Conservation (phyloP, 64 coral and sea anemone species). For the Actinia tenebrosa region DNA sequence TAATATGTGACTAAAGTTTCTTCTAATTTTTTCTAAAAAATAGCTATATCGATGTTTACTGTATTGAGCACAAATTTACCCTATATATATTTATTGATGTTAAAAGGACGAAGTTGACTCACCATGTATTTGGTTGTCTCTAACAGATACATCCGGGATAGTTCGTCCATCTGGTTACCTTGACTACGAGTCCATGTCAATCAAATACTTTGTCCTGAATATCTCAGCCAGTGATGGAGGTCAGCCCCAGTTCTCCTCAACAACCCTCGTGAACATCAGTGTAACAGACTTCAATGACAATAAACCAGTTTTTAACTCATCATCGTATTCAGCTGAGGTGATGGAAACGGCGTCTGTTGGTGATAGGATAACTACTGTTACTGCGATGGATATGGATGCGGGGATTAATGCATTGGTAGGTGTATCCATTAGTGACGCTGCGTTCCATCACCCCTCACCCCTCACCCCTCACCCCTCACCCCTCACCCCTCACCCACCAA, state of each 20-base stretch:
- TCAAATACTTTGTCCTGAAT: conserved; percentile 77
- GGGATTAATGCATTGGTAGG: conserved; percentile 59
- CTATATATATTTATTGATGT: background rate
- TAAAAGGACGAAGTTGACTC: background rate
- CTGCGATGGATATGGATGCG: conserved; percentile 58
- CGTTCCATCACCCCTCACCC: too few species aligned
- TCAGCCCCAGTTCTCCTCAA: conserved; percentile 45
- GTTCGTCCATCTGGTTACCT: conserved; percentile 79
- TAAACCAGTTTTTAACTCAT: conserved; percentile 61
- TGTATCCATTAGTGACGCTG: background rate
- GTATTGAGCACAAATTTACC: too few species aligned
- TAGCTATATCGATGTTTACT: too few species aligned
- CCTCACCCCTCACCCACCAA: too few species aligned
- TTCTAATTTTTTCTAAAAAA: too few species aligned
- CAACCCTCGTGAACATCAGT: conserved; percentile 48
- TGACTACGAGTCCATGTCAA: conserved; percentile 75
- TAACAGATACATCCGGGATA: conserved; percentile 74
- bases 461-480: too few species aligned
- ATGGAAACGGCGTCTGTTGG: conserved; percentile 42
- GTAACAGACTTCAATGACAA: conserved; percentile 96
- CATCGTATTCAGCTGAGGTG: conserved; percentile 43
- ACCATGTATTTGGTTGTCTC: background rate
- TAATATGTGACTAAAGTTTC: too few species aligned
- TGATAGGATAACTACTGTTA: conserved; percentile 31
- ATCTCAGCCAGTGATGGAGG: conserved; percentile 75